Conservation (phyloP, 2,113 vertebrate genomes). For the Larimichthys polyactis region DNA sequence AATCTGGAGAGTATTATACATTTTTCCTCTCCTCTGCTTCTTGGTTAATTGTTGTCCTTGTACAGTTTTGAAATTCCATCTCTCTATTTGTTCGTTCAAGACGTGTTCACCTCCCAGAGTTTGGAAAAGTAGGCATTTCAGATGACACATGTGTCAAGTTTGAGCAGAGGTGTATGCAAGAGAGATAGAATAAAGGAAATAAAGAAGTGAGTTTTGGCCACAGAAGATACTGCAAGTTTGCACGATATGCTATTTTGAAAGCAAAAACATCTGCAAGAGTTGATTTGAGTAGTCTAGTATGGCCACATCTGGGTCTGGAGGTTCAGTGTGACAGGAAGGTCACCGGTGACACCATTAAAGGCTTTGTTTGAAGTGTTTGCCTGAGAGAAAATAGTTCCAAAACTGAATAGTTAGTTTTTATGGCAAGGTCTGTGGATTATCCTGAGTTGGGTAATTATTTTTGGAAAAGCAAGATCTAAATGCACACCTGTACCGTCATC, state of each 20-base stretch:
- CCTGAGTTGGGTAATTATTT: not conserved
- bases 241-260: conserved; percentile 8
- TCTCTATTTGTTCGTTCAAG: conserved; percentile 64
- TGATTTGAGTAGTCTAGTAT: not conserved
- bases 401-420: conserved; percentile 1
- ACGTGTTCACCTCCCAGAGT: conserved; percentile 30
- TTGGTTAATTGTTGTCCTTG: conserved; percentile 71
- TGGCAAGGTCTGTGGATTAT: not conserved
- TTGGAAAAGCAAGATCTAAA: not conserved
- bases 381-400: not conserved
- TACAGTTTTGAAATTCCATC: conserved; percentile 68
- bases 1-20: conserved; percentile 66
- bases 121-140: conserved; percentile 30
- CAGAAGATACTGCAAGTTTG: conserved; percentile 10
- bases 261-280: conserved; percentile 24
- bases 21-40: conserved; percentile 41
- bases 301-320: conserved; percentile 24
- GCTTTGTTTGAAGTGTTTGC: conserved; percentile 11
- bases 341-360: conserved; percentile 13
- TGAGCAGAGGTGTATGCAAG: not conserved
- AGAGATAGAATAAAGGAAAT: conserved; percentile 40
- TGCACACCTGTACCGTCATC: not conserved
- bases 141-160: conserved; percentile 22
- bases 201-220: conserved; percentile 29
- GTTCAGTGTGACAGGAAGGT: conserved; percentile 34